These are phyloP conservation scores for Byasa hedistus DNA, from an alignment of 2,888 invertebrate species.

Conservation along the genomic window DNA sequence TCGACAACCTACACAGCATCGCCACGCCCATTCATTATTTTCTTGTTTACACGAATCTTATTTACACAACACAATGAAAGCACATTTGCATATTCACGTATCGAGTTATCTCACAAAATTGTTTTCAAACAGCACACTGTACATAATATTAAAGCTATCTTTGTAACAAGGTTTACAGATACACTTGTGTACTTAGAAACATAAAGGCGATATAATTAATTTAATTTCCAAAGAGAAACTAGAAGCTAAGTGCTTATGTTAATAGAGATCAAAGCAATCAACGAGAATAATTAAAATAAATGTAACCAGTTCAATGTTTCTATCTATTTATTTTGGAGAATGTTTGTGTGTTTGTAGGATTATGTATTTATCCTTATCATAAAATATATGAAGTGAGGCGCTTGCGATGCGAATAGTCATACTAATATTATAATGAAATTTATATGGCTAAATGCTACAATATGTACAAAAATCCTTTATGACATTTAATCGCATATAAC, in stretches of 20 bases:
- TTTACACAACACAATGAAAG: slow-evolving; percentile 1
- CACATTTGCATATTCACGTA: background rate
- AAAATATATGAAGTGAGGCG: too few relatives aligned
- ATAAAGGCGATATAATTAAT: slow-evolving; percentile 3
- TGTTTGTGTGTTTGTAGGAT: too few relatives aligned
- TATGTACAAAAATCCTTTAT: too few relatives aligned
- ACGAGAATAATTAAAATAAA: background rate
- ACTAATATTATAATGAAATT: too few relatives aligned
- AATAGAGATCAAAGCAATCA: slow-evolving; percentile 4
- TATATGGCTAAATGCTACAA: too few relatives aligned
- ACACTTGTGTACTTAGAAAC: slow-evolving; percentile 2
- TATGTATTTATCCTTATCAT: too few relatives aligned
- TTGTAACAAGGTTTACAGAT: background rate
- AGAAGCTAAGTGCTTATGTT: background rate
- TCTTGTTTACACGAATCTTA: slow-evolving; percentile 14
- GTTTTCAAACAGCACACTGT: slow-evolving; percentile 7
- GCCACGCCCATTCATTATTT: background rate
- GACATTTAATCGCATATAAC: too few relatives aligned
- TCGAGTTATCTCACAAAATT: slow-evolving; percentile 14
- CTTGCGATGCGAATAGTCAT: too few relatives aligned
- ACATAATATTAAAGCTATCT: slow-evolving; percentile 1
- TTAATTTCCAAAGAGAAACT: background rate
- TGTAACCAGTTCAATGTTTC: background rate
- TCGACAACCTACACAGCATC: background rate
- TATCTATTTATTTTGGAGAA: background rate